Conservation (phyloP, 2,113 vertebrate species). For the Thryonomys swinderianus region DNA sequence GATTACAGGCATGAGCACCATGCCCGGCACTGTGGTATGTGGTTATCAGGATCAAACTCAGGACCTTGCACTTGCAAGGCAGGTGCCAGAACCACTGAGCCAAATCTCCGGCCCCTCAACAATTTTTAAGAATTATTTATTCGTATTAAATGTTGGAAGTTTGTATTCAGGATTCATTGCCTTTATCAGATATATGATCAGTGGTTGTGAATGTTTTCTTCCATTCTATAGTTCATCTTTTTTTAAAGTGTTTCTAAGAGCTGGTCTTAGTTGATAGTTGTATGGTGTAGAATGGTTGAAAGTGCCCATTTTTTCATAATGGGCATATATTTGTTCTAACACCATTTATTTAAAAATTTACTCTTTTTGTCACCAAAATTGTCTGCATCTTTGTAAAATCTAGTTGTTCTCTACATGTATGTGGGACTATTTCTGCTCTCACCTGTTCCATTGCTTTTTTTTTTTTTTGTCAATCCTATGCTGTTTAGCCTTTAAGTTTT, state of each 20-base stretch:
- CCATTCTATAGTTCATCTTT: neutral
- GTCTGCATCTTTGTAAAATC: neutral
- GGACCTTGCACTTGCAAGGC: too few relatives aligned
- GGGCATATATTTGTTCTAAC: neutral
- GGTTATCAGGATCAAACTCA: too few relatives aligned
- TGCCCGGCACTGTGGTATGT: too few relatives aligned
- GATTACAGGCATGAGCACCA: too few relatives aligned
- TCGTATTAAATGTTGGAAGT: neutral
- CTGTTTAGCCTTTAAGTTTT: neutral
- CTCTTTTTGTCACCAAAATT: neutral
- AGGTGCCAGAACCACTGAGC: too few relatives aligned
- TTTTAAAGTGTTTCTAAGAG: neutral
- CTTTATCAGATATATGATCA: neutral
- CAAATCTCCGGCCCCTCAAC: too few relatives aligned
- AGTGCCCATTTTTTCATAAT: neutral
- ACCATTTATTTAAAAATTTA: neutral
- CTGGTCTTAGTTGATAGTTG: neutral
- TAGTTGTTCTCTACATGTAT: neutral
- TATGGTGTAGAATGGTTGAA: neutral
- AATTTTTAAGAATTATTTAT: neutral
- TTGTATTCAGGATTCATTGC: neutral
- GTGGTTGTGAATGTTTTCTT: neutral
- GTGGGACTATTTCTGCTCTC: neutral
- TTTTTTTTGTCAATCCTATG: neutral
- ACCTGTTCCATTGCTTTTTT: neutral